Conservation (phyloP, 2,888 invertebrate genomes). For the Elmis aenea region DNA sequence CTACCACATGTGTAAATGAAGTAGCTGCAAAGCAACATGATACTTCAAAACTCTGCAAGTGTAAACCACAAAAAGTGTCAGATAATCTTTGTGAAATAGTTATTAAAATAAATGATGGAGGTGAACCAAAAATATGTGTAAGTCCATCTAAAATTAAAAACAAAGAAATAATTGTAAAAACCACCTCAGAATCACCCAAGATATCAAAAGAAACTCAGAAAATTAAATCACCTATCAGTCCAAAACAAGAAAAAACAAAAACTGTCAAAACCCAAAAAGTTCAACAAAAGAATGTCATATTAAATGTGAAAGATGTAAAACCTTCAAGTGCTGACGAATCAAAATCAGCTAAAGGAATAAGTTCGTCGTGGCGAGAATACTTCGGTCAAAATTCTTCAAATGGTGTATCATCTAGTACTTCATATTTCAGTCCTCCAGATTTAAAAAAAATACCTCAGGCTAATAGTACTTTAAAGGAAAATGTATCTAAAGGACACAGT, state of each 20-base stretch:
- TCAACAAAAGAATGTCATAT: no score
- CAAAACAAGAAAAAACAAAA: neutral
- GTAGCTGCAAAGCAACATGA: no score
- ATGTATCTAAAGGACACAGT: no score
- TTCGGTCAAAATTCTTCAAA: constrained; percentile 34
- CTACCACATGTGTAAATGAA: neutral
- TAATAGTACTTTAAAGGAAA: no score
- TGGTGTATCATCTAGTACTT: constrained; percentile 38
- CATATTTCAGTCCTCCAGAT: constrained; percentile 43
- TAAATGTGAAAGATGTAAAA: no score
- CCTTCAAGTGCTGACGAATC: no score
- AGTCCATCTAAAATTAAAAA: constrained; percentile 8
- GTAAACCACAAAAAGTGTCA: neutral
- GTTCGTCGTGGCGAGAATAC: constrained; percentile 35
- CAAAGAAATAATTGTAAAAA: constrained; percentile 8
- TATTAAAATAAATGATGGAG: constrained; percentile 38
- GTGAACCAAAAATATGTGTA: constrained; percentile 32
- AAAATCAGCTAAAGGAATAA: neutral
- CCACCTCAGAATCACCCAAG: no score
- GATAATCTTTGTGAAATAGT: constrained; percentile 39
- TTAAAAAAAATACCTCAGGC: constrained; percentile 11
- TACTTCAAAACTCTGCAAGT: neutral
- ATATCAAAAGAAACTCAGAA: no score
- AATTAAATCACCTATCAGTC: no score
- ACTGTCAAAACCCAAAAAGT: neutral